Percentiles rank a stretch among this genome's conserved stretches.
phyloP scores from a whole-genome alignment of 2,797 vertebrate species.

The Eulemur coronatus region DNA sequence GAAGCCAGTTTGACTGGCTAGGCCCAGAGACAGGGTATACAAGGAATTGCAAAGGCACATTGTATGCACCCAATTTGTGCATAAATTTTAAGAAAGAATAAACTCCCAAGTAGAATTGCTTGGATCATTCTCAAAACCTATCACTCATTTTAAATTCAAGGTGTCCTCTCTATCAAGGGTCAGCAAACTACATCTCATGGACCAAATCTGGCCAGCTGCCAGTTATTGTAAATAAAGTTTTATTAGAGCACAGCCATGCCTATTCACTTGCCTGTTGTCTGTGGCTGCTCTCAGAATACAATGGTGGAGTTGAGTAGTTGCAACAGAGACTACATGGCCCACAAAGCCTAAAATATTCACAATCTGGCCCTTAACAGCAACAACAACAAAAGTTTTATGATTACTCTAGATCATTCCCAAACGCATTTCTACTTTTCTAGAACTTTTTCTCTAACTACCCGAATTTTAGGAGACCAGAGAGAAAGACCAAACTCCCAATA shows the following conservation, averaged over 20 bases:
- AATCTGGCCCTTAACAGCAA: neutral
- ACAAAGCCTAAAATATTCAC: neutral
- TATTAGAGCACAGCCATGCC: neutral
- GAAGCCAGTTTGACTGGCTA: slow-evolving; percentile 44
- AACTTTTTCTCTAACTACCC: neutral
- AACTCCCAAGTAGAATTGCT: slow-evolving; percentile 20
- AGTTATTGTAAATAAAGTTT: neutral
- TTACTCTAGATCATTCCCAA: neutral
- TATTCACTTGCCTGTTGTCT: neutral
- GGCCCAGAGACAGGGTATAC: neutral
- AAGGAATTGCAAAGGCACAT: neutral
- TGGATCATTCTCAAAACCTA: slow-evolving; percentile 36
- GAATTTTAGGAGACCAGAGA: neutral
- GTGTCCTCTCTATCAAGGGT: neutral
- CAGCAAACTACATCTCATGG: neutral
- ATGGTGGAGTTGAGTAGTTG: neutral
- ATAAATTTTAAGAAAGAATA: slow-evolving; percentile 44
- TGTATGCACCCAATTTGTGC: neutral
- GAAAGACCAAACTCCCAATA: neutral
- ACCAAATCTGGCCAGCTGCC: neutral
- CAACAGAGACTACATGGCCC: neutral
- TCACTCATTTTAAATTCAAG: slow-evolving; percentile 24
- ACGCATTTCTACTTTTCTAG: neutral
- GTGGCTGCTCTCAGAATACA: neutral
- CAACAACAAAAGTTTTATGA: neutral